Base-by-base conservation (phyloP, 2,797 vertebrate species). In the Delichon dasypus region DNA sequence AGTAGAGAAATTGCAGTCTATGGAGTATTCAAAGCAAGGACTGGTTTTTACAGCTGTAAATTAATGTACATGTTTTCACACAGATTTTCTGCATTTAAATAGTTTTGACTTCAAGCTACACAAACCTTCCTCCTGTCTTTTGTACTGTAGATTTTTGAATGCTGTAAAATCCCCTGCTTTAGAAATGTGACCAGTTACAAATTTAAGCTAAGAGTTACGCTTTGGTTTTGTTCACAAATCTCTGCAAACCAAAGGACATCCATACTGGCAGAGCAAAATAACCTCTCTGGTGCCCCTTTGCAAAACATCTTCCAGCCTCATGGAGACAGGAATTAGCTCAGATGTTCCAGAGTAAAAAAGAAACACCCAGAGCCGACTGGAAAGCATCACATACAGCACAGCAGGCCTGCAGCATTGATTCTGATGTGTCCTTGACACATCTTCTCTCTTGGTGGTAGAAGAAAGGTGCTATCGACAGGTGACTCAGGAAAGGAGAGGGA, bases 401-500 rank as follows among this genome's bases (percentile, higher is more conserved):
- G 80, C 88, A 90, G 88, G 48, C 48, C 58, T 70, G 48, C 48
- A 86, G 83, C 75, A 68, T 2, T 13, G 62, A 62, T 38, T 93
- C 29, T 81, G 91, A 55, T 51, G 72, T 36, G 87, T 90, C 75
- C 87, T 95, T 32, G 44, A 80, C 89, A 88, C 72, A 73, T 85
- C 57, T 95, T 88, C 93, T 90, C 91, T 91, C 77, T 83, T 44
- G 90, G 79, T 89, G 77, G 72, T 50, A 57, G 72, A 89, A 92
- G 72, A 95, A 89, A 92, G 85, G 66, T 55, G 67, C 55, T 81
- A 88, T 82, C 36, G 25, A 74, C 68, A 96, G 93, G 93, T 93
- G 86, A 97, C 85, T 67, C 77, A 94, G 75, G 70, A 74, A 95
- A 95, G 88, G 13, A 92, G 42, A 94, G 48, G 81, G 67, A 76